A percentile compares a stretch with the other conserved stretches of the same genome.
These are phyloP conservation scores for Gisinianus flammeolus DNA, from an alignment of 2,888 invertebrate genomes.

Conservation along the genomic window DNA sequence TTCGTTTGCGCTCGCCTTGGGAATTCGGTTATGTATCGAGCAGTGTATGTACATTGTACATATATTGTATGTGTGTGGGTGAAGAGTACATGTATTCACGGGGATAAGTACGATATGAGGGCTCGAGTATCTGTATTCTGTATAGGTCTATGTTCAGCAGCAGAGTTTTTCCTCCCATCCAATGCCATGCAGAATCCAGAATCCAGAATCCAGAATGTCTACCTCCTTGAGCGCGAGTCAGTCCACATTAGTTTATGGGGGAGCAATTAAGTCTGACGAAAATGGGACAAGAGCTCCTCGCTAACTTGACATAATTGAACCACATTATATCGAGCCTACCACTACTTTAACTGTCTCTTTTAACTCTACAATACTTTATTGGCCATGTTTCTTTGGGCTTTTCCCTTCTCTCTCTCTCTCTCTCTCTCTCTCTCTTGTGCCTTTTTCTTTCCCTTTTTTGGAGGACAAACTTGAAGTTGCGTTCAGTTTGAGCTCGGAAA, in stretches of 20 bases:
- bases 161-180: no score
- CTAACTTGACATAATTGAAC: conserved; percentile 31
- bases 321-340: conserved; percentile 4
- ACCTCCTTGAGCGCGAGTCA: conserved; percentile 22
- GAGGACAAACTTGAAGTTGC: not conserved
- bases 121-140: no score
- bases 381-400: not conserved
- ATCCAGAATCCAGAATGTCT: no score
- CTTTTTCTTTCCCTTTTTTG: not conserved
- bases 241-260: conserved; percentile 24
- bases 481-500: not conserved
- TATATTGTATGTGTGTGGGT: no score
- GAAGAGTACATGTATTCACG: no score
- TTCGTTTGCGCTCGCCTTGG: no score
- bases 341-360: conserved; percentile 13
- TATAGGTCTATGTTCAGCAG: no score
- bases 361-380: conserved; percentile 5
- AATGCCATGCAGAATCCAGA: no score
- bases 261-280: conserved; percentile 29
- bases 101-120: no score
- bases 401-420: not conserved
- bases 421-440: conserved; percentile 4
- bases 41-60: no score
- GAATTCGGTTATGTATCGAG: no score
- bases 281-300: conserved; percentile 10